A percentile compares a stretch with the other conserved stretches of the same genome.
These are phyloP conservation scores for Catagonus wagneri DNA, from an alignment of 2,113 vertebrate species.

Conservation along the genomic window DNA sequence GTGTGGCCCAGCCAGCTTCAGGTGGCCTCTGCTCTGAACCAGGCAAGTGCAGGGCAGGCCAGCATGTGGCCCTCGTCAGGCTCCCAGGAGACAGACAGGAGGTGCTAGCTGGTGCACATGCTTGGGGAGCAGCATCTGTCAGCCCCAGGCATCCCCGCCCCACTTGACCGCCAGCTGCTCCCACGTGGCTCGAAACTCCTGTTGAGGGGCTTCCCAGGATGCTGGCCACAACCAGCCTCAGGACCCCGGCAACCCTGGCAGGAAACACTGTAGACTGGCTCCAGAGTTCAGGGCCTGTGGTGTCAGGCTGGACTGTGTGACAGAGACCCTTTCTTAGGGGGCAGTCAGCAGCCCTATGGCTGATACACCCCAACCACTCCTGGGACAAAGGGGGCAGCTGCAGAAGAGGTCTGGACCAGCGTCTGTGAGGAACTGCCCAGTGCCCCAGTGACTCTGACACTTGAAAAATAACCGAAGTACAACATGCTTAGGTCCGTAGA, in stretches of 20 bases:
- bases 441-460: not conserved
- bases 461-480: not conserved
- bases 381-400: not conserved
- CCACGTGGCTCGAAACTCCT: accelerated
- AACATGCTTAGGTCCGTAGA: too few relatives aligned
- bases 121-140: not conserved
- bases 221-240: not conserved
- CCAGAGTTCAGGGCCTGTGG: not conserved
- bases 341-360: not conserved
- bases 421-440: not conserved
- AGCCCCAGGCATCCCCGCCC: not conserved
- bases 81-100: too few relatives aligned
- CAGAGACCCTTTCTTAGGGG: not conserved
- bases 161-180: not conserved
- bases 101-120: not conserved
- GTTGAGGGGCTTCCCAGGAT: not conserved
- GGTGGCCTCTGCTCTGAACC: not conserved
- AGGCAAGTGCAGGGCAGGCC: not conserved
- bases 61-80: not conserved
- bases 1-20: not conserved
- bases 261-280: not conserved
- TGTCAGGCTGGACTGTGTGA: not conserved
- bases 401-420: not conserved
- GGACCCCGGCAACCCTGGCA: not conserved
- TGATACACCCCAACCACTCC: not conserved